Conservation (phyloP, 1,140 invertebrate species). For the Drosophila persimilis region DNA sequence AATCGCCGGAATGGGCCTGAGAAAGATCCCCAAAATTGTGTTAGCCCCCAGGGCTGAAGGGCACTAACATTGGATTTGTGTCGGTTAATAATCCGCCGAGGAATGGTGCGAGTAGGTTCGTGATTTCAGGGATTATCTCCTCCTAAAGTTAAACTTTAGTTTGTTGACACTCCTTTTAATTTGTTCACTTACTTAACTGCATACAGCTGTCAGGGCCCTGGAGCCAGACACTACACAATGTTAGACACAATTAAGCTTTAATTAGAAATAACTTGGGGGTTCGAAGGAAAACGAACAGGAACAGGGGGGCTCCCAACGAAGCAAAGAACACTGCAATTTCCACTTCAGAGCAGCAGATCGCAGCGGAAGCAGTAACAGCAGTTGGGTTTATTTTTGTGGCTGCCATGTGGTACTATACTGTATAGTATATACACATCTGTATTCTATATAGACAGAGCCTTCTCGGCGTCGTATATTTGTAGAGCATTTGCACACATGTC, state of each 20-base stretch:
- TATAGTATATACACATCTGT: conserved; percentile 8
- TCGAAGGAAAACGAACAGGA: neutral
- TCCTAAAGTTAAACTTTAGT: conserved; percentile 5
- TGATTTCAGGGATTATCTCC: neutral
- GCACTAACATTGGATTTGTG: conserved; percentile 32
- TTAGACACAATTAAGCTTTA: conserved; percentile 64
- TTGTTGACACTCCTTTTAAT: conserved; percentile 8
- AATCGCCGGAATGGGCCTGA: conserved; percentile 19
- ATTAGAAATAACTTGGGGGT: conserved; percentile 63
- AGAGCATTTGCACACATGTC: conserved; percentile 29
- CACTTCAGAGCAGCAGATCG: conserved; percentile 18
- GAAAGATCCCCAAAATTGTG: conserved; percentile 25
- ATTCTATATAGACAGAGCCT: neutral
- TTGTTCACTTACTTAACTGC: conserved; percentile 9
- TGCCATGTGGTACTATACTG: conserved; percentile 46
- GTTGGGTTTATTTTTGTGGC: conserved; percentile 70
- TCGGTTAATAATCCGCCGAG: neutral
- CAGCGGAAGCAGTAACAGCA: conserved; percentile 30
- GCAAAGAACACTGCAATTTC: conserved; percentile 43
- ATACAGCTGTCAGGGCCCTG: neutral
- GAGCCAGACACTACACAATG: conserved; percentile 10
- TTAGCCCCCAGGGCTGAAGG: conserved; percentile 12
- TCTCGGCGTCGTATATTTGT: conserved; percentile 12
- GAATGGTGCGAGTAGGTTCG: neutral
- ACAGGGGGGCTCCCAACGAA: conserved; percentile 1